Evolutionary conservation across 2,888 invertebrate genomes (phyloP).

Genomic region (Esperia sulphurella): DNA sequence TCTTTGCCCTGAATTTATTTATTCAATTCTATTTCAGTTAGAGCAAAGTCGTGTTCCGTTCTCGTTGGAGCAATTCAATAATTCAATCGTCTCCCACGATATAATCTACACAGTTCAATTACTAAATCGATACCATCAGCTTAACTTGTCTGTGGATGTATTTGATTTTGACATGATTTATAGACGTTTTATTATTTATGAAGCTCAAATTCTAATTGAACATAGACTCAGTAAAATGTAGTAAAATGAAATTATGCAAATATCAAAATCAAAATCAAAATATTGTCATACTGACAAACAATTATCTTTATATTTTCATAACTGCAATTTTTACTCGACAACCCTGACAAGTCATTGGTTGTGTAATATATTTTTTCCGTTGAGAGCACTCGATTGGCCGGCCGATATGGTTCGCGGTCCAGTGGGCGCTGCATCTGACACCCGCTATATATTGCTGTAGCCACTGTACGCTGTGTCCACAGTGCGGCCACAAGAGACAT

Average conservation of each 20-base stretch:
- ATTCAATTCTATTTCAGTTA: neutral
- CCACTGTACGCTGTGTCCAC: neutral
- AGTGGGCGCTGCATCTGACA: conserved; percentile 45
- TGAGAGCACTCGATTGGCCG: conserved; percentile 30
- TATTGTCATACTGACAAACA: too few species aligned
- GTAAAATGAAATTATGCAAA: too few species aligned
- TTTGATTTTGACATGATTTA: too few species aligned
- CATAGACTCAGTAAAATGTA: too few species aligned
- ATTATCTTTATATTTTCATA: neutral
- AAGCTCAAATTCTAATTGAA: too few species aligned
- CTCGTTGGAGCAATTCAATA: neutral
- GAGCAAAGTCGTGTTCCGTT: neutral
- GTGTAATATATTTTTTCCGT: conserved; percentile 7
- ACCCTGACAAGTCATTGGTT: conserved; percentile 1
- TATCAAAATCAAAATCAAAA: too few species aligned
- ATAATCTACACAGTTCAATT: too few species aligned
- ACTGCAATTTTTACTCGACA: neutral
- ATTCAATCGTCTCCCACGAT: neutral
- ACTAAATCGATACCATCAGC: too few species aligned
- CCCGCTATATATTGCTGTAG: conserved; percentile 17
- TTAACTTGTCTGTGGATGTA: too few species aligned
- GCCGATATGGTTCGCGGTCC: conserved; percentile 37
- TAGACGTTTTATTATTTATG: too few species aligned
- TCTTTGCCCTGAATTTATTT: neutral
- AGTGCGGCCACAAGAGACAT: too few species aligned